Conservation (phyloP, 2,113 vertebrate species). For the Marmota monax region DNA sequence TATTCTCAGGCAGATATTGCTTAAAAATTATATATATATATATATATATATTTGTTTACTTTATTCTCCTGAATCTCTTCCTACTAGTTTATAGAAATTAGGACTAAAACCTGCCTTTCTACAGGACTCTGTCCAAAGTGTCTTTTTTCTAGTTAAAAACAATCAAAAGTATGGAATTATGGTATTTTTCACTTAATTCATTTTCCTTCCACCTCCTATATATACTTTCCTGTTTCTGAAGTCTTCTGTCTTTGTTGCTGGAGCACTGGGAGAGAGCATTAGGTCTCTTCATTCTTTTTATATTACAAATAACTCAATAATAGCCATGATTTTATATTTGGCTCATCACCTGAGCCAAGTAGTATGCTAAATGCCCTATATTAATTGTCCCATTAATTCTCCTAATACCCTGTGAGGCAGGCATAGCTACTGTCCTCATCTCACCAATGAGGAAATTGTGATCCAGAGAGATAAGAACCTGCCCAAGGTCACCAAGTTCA, state of each 20-base stretch:
- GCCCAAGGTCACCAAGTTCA: background rate
- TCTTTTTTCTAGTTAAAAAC: constrained; percentile 26
- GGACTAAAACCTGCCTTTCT: background rate
- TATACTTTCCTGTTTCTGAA: background rate
- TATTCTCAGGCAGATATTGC: background rate
- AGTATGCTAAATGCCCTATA: background rate
- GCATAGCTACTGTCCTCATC: background rate
- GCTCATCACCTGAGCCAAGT: background rate
- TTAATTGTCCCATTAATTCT: background rate
- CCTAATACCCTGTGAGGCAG: background rate
- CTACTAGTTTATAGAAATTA: background rate
- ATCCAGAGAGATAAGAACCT: background rate
- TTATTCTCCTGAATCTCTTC: constrained; percentile 26
- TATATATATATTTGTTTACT: background rate
- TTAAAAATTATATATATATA: background rate
- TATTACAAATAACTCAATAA: background rate
- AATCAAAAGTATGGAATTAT: background rate
- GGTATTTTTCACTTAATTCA: background rate
- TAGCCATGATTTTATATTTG: background rate
- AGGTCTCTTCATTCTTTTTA: background rate
- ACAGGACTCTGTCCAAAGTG: background rate
- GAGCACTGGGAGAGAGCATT: background rate
- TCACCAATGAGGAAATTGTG: background rate
- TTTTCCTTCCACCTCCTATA: background rate
- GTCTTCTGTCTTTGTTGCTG: background rate